These are phyloP conservation scores for Pterois miles DNA, from an alignment of 2,797 vertebrate species.

Conservation along the genomic window DNA sequence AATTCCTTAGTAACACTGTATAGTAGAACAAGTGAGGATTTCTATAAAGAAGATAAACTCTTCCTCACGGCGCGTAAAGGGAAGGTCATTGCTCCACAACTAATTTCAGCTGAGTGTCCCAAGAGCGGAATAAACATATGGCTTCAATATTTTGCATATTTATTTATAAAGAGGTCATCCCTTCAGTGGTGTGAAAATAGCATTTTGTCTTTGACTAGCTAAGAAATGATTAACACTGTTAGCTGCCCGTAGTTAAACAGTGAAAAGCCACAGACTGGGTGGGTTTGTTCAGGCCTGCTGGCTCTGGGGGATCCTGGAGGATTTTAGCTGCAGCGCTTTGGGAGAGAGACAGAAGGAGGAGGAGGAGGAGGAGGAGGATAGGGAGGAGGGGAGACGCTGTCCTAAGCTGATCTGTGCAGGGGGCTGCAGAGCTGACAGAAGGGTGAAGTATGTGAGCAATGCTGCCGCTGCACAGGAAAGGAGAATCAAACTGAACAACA, in stretches of 20 bases:
- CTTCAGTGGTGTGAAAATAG: constrained; percentile 42
- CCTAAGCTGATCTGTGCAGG: constrained; percentile 68
- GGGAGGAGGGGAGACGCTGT: constrained; percentile 29
- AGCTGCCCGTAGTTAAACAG: constrained; percentile 63
- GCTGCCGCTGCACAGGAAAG: constrained; percentile 42
- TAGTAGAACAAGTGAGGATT: neutral
- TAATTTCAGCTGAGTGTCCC: constrained; percentile 30
- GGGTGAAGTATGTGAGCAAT: constrained; percentile 64
- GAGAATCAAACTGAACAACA: constrained; percentile 26
- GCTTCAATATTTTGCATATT: constrained; percentile 60
- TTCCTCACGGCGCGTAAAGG: constrained; percentile 14
- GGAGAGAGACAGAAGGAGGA: constrained; percentile 17
- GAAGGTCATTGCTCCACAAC: constrained; percentile 13
- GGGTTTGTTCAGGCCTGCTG: constrained; percentile 40
- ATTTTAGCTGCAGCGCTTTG: constrained; percentile 57
- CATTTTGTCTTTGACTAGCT: constrained; percentile 20
- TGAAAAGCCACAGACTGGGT: constrained; percentile 20
- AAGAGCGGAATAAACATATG: constrained; percentile 48
- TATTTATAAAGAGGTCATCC: constrained; percentile 44
- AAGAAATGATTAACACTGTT: constrained; percentile 62
- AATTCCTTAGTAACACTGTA: neutral
- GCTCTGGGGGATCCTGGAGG: constrained; percentile 44
- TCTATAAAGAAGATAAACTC: constrained; percentile 10
- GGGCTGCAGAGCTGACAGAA: constrained; percentile 48
- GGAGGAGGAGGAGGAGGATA: neutral